A percentile compares a stretch with the other conserved stretches of the same genome.
phyloP scores from a whole-genome alignment of 30 jellyfish, hydroid and myxozoan species.

The Pelagia noctiluca region DNA sequence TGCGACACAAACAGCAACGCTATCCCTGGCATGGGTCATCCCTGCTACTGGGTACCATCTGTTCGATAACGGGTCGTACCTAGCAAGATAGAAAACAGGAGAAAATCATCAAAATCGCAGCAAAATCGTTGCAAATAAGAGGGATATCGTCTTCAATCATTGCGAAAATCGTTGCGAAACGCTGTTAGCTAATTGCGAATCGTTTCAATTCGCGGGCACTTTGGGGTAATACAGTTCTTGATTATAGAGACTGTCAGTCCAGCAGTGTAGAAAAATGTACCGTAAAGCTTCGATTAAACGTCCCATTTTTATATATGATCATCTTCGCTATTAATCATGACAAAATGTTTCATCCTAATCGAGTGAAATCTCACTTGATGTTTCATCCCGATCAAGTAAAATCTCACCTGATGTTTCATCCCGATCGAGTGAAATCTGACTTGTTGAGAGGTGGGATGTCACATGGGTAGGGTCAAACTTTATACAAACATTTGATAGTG shows the following conservation, averaged over 20 bases:
- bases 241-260: too few relatives aligned
- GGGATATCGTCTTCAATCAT: background rate
- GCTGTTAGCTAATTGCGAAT: background rate
- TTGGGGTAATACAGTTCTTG: background rate
- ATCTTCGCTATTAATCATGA: too few relatives aligned
- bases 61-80: constrained; percentile 95
- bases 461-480: background rate
- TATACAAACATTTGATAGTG: background rate
- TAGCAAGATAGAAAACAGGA: constrained; percentile 2
- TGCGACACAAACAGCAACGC: constrained; percentile 96
- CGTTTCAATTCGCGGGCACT: background rate
- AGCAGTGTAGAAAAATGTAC: too few relatives aligned
- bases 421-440: too few relatives aligned
- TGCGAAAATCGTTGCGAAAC: background rate
- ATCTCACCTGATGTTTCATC: too few relatives aligned
- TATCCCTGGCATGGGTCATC: constrained; percentile 92
- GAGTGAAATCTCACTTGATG: too few relatives aligned
- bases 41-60: constrained; percentile 88
- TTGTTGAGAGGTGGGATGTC: background rate
- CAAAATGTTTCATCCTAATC: too few relatives aligned
- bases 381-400: too few relatives aligned
- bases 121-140: background rate
- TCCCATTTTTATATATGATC: too few relatives aligned
- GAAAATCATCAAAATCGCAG: background rate
- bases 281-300: too few relatives aligned